phyloP scores from a whole-genome alignment of 2,797 vertebrate genomes.

The Coregonus sp. region DNA sequence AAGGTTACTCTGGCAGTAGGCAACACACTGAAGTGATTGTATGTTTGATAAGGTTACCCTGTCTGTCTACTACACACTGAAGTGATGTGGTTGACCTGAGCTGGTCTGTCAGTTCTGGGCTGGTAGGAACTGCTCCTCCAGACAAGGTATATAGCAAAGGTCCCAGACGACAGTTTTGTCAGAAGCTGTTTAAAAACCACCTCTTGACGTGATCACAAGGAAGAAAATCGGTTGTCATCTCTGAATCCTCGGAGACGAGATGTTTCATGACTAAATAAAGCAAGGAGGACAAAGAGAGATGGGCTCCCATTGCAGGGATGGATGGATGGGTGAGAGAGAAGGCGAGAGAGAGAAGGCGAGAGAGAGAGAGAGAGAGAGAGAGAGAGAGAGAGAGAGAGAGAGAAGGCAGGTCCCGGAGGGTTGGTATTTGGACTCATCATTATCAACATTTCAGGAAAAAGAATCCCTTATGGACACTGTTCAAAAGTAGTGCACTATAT shows the following conservation, averaged over 20 bases:
- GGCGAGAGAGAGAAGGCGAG: background rate
- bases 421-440: slow-evolving; percentile 27
- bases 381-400: slow-evolving; percentile 1
- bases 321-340: background rate
- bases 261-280: slow-evolving; percentile 35
- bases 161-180: slow-evolving; percentile 42
- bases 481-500: background rate
- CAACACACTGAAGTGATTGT: background rate
- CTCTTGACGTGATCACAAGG: slow-evolving; percentile 30
- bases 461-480: background rate
- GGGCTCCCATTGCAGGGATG: background rate
- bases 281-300: background rate
- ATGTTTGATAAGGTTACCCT: background rate
- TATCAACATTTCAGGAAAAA: slow-evolving; percentile 28
- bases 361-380: slow-evolving; percentile 2
- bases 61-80: background rate
- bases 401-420: slow-evolving; percentile 3
- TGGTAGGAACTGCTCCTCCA: slow-evolving; percentile 21
- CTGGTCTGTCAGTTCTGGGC: slow-evolving; percentile 15
- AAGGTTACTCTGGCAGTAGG: background rate
- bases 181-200: slow-evolving; percentile 31
- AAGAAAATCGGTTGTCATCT: slow-evolving; percentile 28
- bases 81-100: slow-evolving; percentile 15
- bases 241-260: slow-evolving; percentile 31
- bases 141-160: slow-evolving; percentile 19